These are phyloP conservation scores for Oscheius sp. DNA, from an alignment of 1,140 invertebrate genomes.

Conservation along the genomic window DNA sequence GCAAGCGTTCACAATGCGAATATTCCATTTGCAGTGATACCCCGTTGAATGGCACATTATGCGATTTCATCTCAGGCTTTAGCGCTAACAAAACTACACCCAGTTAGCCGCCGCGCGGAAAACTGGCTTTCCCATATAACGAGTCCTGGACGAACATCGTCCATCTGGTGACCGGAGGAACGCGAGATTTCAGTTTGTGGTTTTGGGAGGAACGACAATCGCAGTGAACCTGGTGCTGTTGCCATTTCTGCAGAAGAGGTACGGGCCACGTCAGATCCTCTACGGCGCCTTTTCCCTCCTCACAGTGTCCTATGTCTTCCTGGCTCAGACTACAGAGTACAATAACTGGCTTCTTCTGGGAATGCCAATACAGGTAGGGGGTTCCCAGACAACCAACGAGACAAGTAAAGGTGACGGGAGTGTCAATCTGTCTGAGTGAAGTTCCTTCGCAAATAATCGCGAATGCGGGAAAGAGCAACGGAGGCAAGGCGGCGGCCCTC, in stretches of 20 bases:
- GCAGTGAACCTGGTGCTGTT: slow-evolving; percentile 44
- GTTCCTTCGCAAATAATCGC: slow-evolving; percentile 22
- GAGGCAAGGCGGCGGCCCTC: slow-evolving; percentile 48
- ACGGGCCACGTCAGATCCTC: slow-evolving; percentile 35
- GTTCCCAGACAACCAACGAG: slow-evolving; percentile 13
- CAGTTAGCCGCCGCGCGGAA: not conserved
- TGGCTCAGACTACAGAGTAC: slow-evolving; percentile 35
- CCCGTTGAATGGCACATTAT: not conserved
- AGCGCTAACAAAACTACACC: not conserved
- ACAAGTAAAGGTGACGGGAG: slow-evolving; percentile 5
- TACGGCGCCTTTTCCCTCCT: slow-evolving; percentile 35
- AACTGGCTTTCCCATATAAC: slow-evolving; percentile 8
- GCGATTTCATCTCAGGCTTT: not conserved
- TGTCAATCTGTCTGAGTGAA: slow-evolving; percentile 23
- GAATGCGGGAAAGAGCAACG: slow-evolving; percentile 25
- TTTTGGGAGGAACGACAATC: slow-evolving; percentile 39
- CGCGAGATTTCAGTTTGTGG: slow-evolving; percentile 40
- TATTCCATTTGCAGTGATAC: no score
- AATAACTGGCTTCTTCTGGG: slow-evolving; percentile 43
- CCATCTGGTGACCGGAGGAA: slow-evolving; percentile 19
- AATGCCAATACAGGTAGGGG: slow-evolving; percentile 45
- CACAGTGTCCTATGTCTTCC: slow-evolving; percentile 38
- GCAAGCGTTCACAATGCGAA: no score
- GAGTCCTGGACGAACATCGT: not conserved
- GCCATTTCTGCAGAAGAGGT: slow-evolving; percentile 35